Percentiles rank a stretch among this genome's conserved stretches.
Conservation (phyloP, 2,113 vertebrate genomes). For the Euleptes europaea region DNA sequence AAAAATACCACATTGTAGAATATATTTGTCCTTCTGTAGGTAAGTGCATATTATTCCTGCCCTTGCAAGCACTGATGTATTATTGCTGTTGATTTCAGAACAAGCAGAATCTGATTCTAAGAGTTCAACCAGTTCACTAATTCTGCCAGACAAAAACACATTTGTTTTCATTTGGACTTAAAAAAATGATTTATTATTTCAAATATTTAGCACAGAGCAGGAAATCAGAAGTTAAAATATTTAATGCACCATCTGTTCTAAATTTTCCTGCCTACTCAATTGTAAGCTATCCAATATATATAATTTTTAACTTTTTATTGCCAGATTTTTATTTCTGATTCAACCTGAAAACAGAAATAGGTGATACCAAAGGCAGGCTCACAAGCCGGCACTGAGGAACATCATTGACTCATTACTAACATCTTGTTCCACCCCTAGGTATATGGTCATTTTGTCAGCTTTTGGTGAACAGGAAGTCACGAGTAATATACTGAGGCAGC, state of each 20-base stretch:
- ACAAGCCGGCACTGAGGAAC: neutral
- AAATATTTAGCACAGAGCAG: constrained; percentile 33
- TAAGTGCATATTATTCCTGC: neutral
- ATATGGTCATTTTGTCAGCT: neutral
- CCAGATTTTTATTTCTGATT: constrained; percentile 15
- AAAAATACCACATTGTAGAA: neutral
- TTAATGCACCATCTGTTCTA: constrained; percentile 54
- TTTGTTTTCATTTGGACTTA: constrained; percentile 42
- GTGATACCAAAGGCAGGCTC: neutral
- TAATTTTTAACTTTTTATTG: neutral
- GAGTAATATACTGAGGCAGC: neutral
- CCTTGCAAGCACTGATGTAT: neutral
- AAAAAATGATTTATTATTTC: constrained; percentile 15
- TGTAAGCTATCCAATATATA: constrained; percentile 15
- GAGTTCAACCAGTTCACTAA: neutral
- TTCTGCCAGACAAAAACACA: neutral
- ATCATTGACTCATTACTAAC: neutral
- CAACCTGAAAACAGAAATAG: neutral
- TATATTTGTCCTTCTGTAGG: constrained; percentile 4
- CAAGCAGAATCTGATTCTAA: neutral
- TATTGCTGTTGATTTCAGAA: neutral
- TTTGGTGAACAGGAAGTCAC: neutral
- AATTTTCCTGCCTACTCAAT: constrained; percentile 27
- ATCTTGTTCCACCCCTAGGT: neutral
- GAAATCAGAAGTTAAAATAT: constrained; percentile 50